Evolutionary conservation across 2,888 invertebrate species (phyloP).

Genomic region (Dilophus febrilis): DNA sequence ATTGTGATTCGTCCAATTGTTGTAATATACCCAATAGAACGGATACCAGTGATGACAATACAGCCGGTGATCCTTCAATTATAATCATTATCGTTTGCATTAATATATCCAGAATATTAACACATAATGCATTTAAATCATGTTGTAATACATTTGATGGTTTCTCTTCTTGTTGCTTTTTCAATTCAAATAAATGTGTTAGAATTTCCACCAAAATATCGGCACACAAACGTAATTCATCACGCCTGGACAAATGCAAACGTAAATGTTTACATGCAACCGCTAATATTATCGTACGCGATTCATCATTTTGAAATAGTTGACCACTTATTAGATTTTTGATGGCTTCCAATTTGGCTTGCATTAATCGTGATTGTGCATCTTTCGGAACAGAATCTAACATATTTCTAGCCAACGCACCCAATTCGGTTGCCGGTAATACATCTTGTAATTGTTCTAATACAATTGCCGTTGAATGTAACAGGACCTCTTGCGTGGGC

Average conservation of each 20-base stretch:
- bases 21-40: conserved; percentile 74
- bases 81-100: conserved; percentile 71
- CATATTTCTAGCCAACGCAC: conserved; percentile 61
- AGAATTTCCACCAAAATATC: conserved; percentile 78
- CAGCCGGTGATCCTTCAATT: conserved; percentile 57
- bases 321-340: conserved; percentile 60
- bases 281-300: conserved; percentile 63
- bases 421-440: conserved; percentile 56
- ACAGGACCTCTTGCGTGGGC: conserved; percentile 62
- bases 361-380: conserved; percentile 42
- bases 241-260: conserved; percentile 61
- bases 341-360: conserved; percentile 68
- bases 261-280: conserved; percentile 75
- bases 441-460: conserved; percentile 65
- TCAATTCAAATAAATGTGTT: conserved; percentile 34
- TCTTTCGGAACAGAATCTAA: conserved; percentile 46
- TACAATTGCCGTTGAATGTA: conserved; percentile 67
- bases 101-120: conserved; percentile 65
- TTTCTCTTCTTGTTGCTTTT: conserved; percentile 34
- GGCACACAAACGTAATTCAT: conserved; percentile 68
- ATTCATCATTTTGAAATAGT: conserved; percentile 62
- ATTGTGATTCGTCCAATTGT: conserved; percentile 73
- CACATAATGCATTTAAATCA: conserved; percentile 67
- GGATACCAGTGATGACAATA: conserved; percentile 60
- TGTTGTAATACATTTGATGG: conserved; percentile 38